Evolutionary conservation across 1,140 invertebrate genomes (phyloP).

Genomic region (Heliothis subflexa): DNA sequence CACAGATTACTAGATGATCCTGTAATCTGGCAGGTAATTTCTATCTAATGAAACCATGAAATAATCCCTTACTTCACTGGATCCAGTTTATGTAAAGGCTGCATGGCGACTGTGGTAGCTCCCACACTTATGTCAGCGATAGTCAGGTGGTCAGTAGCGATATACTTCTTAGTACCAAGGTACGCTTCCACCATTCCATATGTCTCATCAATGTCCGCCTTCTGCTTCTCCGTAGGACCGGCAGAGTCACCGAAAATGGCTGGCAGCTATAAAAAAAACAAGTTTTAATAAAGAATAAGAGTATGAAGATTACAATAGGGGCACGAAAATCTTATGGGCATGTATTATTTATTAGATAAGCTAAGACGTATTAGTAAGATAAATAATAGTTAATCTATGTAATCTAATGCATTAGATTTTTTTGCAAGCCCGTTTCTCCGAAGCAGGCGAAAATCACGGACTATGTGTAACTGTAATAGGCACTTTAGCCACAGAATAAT

Average conservation of each 20-base stretch:
- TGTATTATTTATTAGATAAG: background rate
- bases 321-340: background rate
- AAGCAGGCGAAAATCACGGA: too few species aligned
- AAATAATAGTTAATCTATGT: too few species aligned
- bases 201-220: conserved; percentile 55
- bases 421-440: too few species aligned
- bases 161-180: conserved; percentile 48
- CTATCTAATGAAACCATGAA: background rate
- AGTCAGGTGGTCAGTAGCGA: conserved; percentile 59
- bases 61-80: conserved; percentile 51
- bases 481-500: too few species aligned
- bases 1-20: too few species aligned
- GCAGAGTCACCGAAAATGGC: conserved; percentile 49
- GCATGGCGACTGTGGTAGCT: conserved; percentile 51
- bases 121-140: conserved; percentile 63
- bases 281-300: conserved; percentile 15
- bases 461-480: too few species aligned
- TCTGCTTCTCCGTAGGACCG: conserved; percentile 42
- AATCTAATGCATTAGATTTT: too few species aligned
- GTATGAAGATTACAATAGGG: background rate
- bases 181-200: conserved; percentile 62
- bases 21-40: too few species aligned
- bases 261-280: conserved; percentile 54
- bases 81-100: conserved; percentile 53
- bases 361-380: too few species aligned